Base-by-base conservation (phyloP, 1,140 invertebrate species). In the Hypsibius dujardini region DNA sequence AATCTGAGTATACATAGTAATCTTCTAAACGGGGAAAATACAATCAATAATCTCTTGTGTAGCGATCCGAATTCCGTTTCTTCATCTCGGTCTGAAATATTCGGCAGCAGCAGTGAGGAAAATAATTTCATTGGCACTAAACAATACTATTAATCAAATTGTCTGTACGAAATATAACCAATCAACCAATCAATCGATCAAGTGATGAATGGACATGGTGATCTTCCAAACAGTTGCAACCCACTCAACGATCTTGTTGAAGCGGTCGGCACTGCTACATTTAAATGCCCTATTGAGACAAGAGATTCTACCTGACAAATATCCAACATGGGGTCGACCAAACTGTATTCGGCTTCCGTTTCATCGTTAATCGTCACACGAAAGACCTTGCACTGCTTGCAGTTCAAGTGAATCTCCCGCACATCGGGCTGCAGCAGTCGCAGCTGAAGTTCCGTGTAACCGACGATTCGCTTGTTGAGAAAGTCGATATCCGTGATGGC, bases 301-400 rank as follows among this genome's bases (percentile, higher is more conserved):
- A 89, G 87, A 0, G 83, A 82, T 76, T 92, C 87, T 50, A 85
- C 86, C 79, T 91, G 87, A 76, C 88, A 90, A 69, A 96, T 90
- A 79, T 96, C 89, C 76, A 92, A 79, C 75, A 93, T 92, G 56
- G 93, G 90, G 82, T 98, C 94, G 83, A 89, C 95, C 81, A 97
- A 97, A 74, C 90, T 86, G 78, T 95, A 96, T 56, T 85, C 85
- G 0, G 89, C 89, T 80, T 95, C 91, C 81, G 88, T 87, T 47
- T 85, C 86, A 74, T 95, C 92, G 81, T 97, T 95, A 45, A 97
- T 82, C 69, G 85, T 85, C 0, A 96, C 87, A 76, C 87, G 84
- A 78, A 95, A 95, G 73, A 95, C 45, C 7, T 42, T 7, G 62
- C 91, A 91, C 80, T 98, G 94, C 78, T 96, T 95, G 14, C 89